Conservation (phyloP, 2,113 vertebrate species). For the Pygoscelis antarcticus region DNA sequence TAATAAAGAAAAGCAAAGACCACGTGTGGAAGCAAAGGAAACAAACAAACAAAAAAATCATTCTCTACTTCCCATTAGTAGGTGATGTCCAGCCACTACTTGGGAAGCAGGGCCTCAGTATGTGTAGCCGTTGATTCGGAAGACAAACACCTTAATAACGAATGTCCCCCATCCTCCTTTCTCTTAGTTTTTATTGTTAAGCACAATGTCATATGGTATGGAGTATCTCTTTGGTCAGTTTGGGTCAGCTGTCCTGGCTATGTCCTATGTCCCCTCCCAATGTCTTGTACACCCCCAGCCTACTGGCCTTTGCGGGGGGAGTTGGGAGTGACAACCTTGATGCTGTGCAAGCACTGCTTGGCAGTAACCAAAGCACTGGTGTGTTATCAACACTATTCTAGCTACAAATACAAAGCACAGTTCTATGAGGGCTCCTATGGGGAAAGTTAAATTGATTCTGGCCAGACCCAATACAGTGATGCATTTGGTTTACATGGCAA, state of each 20-base stretch:
- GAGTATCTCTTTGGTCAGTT: neutral
- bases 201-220: neutral
- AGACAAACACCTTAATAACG: neutral
- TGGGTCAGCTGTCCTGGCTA: neutral
- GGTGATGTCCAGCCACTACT: neutral
- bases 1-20: neutral
- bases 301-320: neutral
- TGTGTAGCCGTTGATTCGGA: rapidly evolving
- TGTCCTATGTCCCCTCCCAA: neutral
- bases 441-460: neutral
- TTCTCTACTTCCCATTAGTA: neutral
- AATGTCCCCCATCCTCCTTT: too few species aligned
- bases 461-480: neutral
- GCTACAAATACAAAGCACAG: neutral
- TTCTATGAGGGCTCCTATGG: neutral
- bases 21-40: neutral
- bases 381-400: neutral
- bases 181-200: neutral
- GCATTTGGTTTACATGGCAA: neutral
- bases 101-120: neutral
- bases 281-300: too few species aligned
- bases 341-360: neutral
- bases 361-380: neutral
- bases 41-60: neutral
- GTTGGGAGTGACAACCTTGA: neutral